Evolutionary conservation across 1,140 invertebrate genomes (phyloP).

Genomic region (Frieseomelitta varia): DNA sequence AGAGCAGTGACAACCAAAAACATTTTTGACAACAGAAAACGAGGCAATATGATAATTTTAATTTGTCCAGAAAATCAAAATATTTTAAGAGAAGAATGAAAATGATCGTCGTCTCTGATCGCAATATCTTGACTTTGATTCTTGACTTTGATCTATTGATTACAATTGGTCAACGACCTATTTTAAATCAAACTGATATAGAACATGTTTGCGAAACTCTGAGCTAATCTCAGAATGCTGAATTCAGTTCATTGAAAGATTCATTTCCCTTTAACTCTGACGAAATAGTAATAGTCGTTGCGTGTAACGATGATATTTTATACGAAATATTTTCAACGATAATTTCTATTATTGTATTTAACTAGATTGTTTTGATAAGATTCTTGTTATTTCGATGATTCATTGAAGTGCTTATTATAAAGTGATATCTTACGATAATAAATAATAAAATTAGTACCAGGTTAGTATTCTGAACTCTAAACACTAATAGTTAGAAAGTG

Average conservation of each 20-base stretch:
- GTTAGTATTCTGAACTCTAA: constrained; percentile 48
- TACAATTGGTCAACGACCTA: background rate
- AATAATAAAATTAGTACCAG: constrained; percentile 25
- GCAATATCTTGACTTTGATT: background rate
- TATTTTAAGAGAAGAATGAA: background rate
- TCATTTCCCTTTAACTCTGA: background rate
- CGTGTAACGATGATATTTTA: background rate
- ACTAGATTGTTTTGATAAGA: background rate
- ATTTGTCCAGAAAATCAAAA: constrained; percentile 30
- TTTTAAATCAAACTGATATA: background rate
- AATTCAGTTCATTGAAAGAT: background rate
- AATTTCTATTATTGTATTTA: background rate
- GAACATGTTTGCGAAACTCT: background rate
- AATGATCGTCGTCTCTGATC: background rate
- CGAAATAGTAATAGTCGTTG: background rate
- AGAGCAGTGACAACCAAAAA: constrained; percentile 10
- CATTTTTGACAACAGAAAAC: background rate
- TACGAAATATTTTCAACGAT: constrained; percentile 6
- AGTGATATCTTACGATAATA: constrained; percentile 36
- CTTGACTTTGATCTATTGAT: background rate
- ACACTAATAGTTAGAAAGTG: constrained; percentile 38
- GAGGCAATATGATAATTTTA: constrained; percentile 6
- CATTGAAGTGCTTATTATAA: background rate
- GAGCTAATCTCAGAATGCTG: background rate
- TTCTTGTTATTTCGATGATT: background rate